Conservation (phyloP, 2,797 vertebrate genomes). For the Threskiornis aethiopicus region DNA sequence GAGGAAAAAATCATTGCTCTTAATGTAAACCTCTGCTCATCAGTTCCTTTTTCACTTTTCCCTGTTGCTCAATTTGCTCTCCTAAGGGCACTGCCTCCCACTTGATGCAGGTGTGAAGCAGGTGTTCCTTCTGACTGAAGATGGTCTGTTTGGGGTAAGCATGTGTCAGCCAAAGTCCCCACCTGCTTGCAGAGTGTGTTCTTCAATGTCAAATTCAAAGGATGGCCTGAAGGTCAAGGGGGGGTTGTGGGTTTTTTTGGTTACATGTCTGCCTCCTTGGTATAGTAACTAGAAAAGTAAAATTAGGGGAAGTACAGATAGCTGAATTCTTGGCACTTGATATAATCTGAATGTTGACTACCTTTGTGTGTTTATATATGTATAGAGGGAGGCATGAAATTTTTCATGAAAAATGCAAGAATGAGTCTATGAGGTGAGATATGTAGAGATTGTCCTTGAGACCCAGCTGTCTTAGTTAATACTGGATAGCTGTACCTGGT, state of each 20-base stretch:
- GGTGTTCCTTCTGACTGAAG: background rate
- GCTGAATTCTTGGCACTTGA: background rate
- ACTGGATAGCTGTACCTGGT: background rate
- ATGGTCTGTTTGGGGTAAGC: background rate
- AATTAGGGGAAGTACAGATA: background rate
- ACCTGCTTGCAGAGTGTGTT: background rate
- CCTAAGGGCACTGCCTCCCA: constrained; percentile 23
- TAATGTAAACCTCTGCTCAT: background rate
- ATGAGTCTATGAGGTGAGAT: background rate
- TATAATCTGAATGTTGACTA: background rate
- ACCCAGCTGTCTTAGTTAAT: background rate
- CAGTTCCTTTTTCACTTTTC: background rate
- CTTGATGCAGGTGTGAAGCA: constrained; percentile 36
- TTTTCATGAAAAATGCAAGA: background rate
- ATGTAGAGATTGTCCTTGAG: background rate
- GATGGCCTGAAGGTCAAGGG: background rate
- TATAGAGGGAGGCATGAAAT: background rate
- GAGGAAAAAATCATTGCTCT: background rate
- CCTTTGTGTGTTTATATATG: background rate
- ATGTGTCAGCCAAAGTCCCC: background rate
- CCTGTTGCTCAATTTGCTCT: background rate
- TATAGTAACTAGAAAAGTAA: background rate
- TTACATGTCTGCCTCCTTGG: background rate
- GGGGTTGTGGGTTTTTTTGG: background rate
- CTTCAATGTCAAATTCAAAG: background rate